These are phyloP conservation scores for Danaus melanippus DNA, from an alignment of 1,140 invertebrate genomes.

Conservation along the genomic window DNA sequence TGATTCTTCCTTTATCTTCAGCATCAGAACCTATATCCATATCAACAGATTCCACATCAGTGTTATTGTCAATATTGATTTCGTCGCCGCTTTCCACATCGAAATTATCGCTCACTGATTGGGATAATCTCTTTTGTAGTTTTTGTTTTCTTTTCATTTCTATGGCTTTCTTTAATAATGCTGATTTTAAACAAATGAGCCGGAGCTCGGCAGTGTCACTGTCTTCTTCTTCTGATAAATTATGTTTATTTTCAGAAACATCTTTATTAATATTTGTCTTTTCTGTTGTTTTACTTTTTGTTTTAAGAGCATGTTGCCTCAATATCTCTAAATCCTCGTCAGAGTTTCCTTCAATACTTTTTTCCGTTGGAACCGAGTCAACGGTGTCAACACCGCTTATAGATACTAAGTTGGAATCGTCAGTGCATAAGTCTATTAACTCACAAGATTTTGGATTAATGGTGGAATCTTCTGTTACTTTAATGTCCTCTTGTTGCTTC, in stretches of 20 bases:
- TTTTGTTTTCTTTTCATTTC: constrained; percentile 66
- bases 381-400: constrained; percentile 18
- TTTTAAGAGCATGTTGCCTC: constrained; percentile 60
- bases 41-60: constrained; percentile 65
- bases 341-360: constrained; percentile 37
- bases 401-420: constrained; percentile 13
- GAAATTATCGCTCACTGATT: constrained; percentile 44
- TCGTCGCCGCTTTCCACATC: constrained; percentile 20
- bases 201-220: constrained; percentile 66
- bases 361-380: constrained; percentile 23
- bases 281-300: constrained; percentile 33
- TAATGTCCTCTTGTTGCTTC: background rate
- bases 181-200: constrained; percentile 63
- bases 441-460: constrained; percentile 18
- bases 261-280: constrained; percentile 30
- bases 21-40: constrained; percentile 67
- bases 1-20: constrained; percentile 46
- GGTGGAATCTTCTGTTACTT: constrained; percentile 1
- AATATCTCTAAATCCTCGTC: constrained; percentile 66
- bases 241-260: constrained; percentile 22
- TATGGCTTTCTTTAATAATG: constrained; percentile 64
- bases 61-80: constrained; percentile 40
- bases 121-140: constrained; percentile 47
- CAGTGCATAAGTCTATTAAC: constrained; percentile 33
- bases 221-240: constrained; percentile 57